phyloP scores from a whole-genome alignment of 2,888 invertebrate genomes.

The Oxycera nigricornis region DNA sequence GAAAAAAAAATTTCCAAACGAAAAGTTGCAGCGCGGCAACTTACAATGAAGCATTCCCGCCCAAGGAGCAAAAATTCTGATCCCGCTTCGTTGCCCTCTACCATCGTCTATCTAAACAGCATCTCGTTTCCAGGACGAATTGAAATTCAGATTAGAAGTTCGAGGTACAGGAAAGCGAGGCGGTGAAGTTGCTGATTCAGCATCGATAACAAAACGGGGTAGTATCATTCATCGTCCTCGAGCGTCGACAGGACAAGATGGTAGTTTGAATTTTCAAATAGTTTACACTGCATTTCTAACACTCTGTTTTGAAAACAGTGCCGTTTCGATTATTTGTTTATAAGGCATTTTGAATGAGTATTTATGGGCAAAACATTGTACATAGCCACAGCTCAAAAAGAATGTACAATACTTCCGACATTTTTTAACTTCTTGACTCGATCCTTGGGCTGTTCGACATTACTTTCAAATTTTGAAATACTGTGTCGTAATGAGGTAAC shows the following conservation, averaged over 20 bases:
- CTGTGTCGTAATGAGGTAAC: too few relatives aligned
- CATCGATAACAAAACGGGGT: conserved; percentile 18
- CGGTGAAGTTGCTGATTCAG: conserved; percentile 21
- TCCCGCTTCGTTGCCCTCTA: neutral
- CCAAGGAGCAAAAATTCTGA: conserved; percentile 26
- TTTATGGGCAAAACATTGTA: too few relatives aligned
- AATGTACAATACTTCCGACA: too few relatives aligned
- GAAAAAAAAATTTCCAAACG: neutral
- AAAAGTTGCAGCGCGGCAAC: conserved; percentile 9
- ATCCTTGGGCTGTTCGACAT: too few relatives aligned
- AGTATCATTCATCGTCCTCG: neutral
- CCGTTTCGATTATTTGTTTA: too few relatives aligned
- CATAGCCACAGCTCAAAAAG: too few relatives aligned
- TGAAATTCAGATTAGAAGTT: conserved; percentile 9
- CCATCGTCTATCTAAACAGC: neutral
- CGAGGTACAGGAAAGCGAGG: neutral
- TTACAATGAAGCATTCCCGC: neutral
- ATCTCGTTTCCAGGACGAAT: neutral
- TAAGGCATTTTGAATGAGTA: too few relatives aligned
- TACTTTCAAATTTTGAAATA: too few relatives aligned
- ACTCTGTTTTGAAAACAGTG: too few relatives aligned
- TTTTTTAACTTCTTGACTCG: too few relatives aligned
- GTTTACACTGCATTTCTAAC: too few relatives aligned
- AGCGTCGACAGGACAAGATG: conserved; percentile 12
- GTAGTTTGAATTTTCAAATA: neutral